Evolutionary conservation across 2,888 invertebrate genomes (phyloP).

Genomic region (Tricholauxania praeusta): DNA sequence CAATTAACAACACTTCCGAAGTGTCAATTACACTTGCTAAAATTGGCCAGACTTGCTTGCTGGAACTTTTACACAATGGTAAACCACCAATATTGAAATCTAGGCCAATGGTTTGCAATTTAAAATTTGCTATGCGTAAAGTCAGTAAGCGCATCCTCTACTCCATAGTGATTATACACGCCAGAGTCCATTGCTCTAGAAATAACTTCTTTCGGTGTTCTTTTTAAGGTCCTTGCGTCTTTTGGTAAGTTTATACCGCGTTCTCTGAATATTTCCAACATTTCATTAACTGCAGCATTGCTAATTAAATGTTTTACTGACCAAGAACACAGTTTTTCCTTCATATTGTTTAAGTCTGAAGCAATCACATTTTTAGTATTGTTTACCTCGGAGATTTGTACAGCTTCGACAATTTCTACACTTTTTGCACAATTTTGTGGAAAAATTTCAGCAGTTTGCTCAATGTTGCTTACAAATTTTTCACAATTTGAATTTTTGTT

Average conservation of each 20-base stretch:
- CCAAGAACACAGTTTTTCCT: no score
- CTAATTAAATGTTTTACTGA: constrained; percentile 36
- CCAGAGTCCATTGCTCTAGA: constrained; percentile 17
- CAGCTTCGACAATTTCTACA: no score
- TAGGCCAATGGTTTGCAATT: constrained; percentile 14
- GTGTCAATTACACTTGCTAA: constrained; percentile 17
- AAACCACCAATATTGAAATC: constrained; percentile 41
- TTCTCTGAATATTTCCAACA: constrained; percentile 34
- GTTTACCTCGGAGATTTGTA: no score
- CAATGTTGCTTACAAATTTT: no score
- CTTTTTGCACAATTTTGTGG: no score
- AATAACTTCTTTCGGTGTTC: constrained; percentile 32
- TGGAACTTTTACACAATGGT: constrained; percentile 38
- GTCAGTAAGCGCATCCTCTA: constrained; percentile 38
- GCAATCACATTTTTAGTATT: no score
- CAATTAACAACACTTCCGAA: not conserved
- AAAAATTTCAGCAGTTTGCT: no score
- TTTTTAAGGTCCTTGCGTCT: constrained; percentile 39
- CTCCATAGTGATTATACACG: constrained; percentile 29
- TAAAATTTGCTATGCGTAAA: constrained; percentile 24
- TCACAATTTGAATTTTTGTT: no score
- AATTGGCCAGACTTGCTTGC: constrained; percentile 37
- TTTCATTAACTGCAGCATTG: constrained; percentile 35
- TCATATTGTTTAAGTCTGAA: no score
- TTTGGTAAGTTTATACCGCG: no score